These are phyloP conservation scores for Phymorhynchus buccinoides DNA, from an alignment of 1,140 invertebrate genomes.

Conservation along the genomic window DNA sequence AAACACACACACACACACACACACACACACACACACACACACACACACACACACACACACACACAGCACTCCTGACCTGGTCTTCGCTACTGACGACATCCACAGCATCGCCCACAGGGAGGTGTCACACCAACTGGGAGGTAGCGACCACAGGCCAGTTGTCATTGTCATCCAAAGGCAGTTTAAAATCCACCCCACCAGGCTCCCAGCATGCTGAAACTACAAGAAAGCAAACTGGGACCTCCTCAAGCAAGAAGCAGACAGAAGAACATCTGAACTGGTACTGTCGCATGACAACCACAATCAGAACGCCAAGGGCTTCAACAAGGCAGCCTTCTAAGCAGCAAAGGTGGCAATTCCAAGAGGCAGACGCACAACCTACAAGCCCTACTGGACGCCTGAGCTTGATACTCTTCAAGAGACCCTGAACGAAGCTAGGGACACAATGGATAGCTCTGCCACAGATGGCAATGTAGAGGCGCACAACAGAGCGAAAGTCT, in stretches of 20 bases:
- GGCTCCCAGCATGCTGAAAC: slow-evolving; percentile 14
- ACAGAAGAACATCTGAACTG: slow-evolving; percentile 12
- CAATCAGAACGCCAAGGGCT: neutral
- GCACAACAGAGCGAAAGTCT: neutral
- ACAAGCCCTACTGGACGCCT: slow-evolving; percentile 8
- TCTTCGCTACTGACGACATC: too few species aligned
- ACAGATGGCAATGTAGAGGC: neutral
- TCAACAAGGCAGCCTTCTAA: neutral
- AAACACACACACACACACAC: too few species aligned
- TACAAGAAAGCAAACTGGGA: slow-evolving; percentile 5
- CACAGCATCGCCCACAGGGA: neutral
- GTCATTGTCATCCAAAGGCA: too few species aligned
- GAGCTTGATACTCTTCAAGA: neutral
- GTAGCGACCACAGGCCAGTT: too few species aligned
- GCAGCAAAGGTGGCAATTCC: slow-evolving; percentile 6
- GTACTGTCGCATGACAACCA: neutral
- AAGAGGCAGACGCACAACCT: slow-evolving; percentile 2
- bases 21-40: too few species aligned
- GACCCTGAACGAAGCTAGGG: slow-evolving; percentile 2
- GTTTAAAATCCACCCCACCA: neutral
- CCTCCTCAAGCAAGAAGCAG: slow-evolving; percentile 3
- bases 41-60: too few species aligned
- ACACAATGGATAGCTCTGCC: slow-evolving; percentile 6
- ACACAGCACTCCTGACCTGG: too few species aligned
- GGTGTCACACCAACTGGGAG: neutral